Evolutionary conservation across 1,140 invertebrate species (phyloP).

Genomic region (Atta texana): DNA sequence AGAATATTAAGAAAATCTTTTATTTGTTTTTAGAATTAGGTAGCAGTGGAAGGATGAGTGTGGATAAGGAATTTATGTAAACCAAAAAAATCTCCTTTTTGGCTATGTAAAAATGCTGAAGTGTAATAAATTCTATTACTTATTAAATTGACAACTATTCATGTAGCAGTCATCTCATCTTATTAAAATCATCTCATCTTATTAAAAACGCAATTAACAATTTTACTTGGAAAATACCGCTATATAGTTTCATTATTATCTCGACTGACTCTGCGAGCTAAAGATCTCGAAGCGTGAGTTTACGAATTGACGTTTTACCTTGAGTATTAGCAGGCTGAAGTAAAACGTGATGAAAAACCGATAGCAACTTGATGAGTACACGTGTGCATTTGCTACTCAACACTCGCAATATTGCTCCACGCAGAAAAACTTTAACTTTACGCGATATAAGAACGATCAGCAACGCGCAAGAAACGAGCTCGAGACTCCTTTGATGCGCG

Average conservation of each 20-base stretch:
- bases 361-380: conserved; percentile 46
- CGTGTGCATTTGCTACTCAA: conserved; percentile 27
- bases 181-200: neutral
- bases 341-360: conserved; percentile 54
- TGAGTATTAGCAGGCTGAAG: conserved; percentile 35
- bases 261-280: neutral
- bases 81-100: too few species aligned
- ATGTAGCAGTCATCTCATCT: neutral
- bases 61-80: too few species aligned
- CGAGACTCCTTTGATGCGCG: conserved; percentile 56
- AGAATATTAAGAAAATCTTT: too few species aligned
- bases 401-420: neutral
- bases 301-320: conserved; percentile 56
- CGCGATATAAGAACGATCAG: conserved; percentile 35
- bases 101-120: too few species aligned
- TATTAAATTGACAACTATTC: neutral
- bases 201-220: conserved; percentile 29
- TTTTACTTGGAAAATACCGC: neutral
- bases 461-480: conserved; percentile 19
- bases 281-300: conserved; percentile 36
- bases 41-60: too few species aligned
- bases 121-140: neutral
- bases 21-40: too few species aligned
- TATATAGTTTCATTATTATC: neutral
- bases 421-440: conserved; percentile 53